Conservation (phyloP, 2,888 invertebrate genomes). For the Leucophenga maculata region DNA sequence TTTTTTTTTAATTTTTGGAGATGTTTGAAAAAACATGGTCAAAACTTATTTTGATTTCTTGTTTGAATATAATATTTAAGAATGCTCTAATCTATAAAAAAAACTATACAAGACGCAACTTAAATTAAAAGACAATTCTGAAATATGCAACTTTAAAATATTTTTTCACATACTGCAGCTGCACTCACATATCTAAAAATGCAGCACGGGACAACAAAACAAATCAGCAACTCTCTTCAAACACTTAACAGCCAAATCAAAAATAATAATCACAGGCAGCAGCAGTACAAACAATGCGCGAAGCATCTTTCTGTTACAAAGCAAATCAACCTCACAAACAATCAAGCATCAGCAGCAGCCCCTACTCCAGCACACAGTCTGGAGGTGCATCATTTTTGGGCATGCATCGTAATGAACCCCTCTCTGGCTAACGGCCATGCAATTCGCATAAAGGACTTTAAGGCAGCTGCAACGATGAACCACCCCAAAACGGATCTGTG, state of each 20-base stretch:
- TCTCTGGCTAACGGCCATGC: constrained; percentile 5
- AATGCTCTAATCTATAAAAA: neutral
- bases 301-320: constrained; percentile 32
- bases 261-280: constrained; percentile 44
- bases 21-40: too few relatives aligned
- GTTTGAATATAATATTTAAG: neutral
- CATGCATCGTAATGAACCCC: constrained; percentile 39
- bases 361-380: constrained; percentile 34
- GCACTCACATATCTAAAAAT: neutral
- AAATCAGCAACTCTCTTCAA: constrained; percentile 30
- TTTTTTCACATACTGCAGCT: constrained; percentile 33
- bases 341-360: constrained; percentile 21
- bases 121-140: too few relatives aligned
- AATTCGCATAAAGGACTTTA: constrained; percentile 5
- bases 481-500: constrained; percentile 49
- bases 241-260: constrained; percentile 34
- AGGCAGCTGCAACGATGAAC: constrained; percentile 32
- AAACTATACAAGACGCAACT: too few relatives aligned
- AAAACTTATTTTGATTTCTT: too few relatives aligned
- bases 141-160: too few relatives aligned
- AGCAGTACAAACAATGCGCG: constrained; percentile 39
- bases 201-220: constrained; percentile 42
- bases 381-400: constrained; percentile 46
- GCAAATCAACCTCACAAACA: constrained; percentile 49
- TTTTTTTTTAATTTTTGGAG: too few relatives aligned